A percentile compares a stretch with the other conserved stretches of the same genome.
Evolutionary conservation across 2,888 invertebrate genomes (phyloP).

Genomic region (Ophion obscuratus): DNA sequence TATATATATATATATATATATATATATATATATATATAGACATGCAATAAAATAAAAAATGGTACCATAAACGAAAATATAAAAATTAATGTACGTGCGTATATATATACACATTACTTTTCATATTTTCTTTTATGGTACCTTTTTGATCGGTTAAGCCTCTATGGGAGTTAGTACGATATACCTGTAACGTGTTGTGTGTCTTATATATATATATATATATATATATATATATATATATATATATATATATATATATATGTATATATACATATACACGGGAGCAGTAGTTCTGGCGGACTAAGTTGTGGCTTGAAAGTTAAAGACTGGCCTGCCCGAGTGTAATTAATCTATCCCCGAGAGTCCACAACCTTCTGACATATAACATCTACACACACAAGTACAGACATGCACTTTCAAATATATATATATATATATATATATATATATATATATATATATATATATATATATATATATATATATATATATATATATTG

Average conservation of each 20-base stretch:
- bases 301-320: slow-evolving; percentile 69
- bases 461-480: not conserved
- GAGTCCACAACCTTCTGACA: slow-evolving; percentile 53
- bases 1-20: no score
- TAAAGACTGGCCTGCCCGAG: slow-evolving; percentile 69
- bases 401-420: no score
- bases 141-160: not conserved
- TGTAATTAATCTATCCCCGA: slow-evolving; percentile 70
- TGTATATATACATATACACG: slow-evolving; percentile 17
- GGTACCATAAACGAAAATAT: not conserved
- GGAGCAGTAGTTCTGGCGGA: slow-evolving; percentile 37
- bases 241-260: not conserved
- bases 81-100: not conserved
- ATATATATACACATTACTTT: not conserved
- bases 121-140: not conserved
- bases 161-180: not conserved
- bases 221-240: not conserved
- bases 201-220: slow-evolving; percentile 15
- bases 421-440: not conserved
- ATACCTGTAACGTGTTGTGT: slow-evolving; percentile 42
- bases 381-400: not conserved
- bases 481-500: not conserved
- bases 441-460: not conserved
- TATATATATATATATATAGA: no score
- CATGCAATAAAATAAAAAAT: not conserved